Percentiles rank a stretch among this genome's conserved stretches.
Evolutionary conservation across 2,888 invertebrate species (phyloP).

Genomic region (Dicranocentrus wangi): DNA sequence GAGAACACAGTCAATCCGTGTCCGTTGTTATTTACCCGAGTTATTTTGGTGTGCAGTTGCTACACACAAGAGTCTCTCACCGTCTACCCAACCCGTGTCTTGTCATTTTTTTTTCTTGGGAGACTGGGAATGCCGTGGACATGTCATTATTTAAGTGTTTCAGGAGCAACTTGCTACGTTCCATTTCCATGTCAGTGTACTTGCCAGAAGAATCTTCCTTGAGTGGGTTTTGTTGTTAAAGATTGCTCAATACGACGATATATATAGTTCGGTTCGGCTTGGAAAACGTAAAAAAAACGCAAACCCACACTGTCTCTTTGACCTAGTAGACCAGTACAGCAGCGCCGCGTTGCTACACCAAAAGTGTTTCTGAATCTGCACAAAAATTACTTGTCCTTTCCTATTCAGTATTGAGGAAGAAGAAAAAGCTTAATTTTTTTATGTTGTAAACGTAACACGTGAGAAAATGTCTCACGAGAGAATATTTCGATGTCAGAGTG

Average conservation of each 20-base stretch:
- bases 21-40: slow-evolving; percentile 35
- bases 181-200: slow-evolving; percentile 32
- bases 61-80: slow-evolving; percentile 14
- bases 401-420: too few relatives aligned
- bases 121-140: slow-evolving; percentile 26
- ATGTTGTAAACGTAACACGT: too few relatives aligned
- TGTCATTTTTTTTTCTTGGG: neutral
- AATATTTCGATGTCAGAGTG: slow-evolving; percentile 82
- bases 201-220: slow-evolving; percentile 22
- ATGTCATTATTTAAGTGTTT: slow-evolving; percentile 34
- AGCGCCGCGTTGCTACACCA: too few relatives aligned
- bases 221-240: slow-evolving; percentile 57
- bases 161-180: slow-evolving; percentile 8
- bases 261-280: too few relatives aligned
- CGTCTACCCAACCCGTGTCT: too few relatives aligned
- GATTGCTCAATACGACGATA: slow-evolving; percentile 51
- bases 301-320: too few relatives aligned
- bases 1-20: slow-evolving; percentile 41
- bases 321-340: too few relatives aligned
- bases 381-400: too few relatives aligned
- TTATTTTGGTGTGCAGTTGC: neutral
- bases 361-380: too few relatives aligned
- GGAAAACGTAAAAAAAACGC: too few relatives aligned
- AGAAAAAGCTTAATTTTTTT: too few relatives aligned
- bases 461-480: slow-evolving; percentile 71